Evolutionary conservation across 2,797 vertebrate genomes (phyloP).

Genomic region (Vipera ursinii): DNA sequence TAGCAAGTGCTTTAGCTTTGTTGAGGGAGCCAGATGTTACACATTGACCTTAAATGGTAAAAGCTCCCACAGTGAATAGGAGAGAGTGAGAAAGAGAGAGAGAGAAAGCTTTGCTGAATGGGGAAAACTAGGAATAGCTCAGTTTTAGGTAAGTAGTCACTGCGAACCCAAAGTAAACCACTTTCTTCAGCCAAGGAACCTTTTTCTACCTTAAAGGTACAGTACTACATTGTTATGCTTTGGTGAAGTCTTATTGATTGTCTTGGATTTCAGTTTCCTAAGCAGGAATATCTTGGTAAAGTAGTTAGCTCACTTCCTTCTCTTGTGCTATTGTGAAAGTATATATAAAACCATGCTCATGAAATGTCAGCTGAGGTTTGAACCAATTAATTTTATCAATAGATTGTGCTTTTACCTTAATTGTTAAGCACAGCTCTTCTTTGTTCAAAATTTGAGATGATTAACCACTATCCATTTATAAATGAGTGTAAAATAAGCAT

Average conservation of each 20-base stretch:
- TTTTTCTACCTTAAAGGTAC: conserved; percentile 84
- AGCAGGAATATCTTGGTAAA: conserved; percentile 22
- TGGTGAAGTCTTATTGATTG: conserved; percentile 43
- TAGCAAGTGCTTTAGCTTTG: conserved; percentile 71
- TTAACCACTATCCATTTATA: conserved; percentile 14
- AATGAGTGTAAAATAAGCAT: background rate
- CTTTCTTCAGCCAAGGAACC: conserved; percentile 66
- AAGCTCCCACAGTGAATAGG: conserved; percentile 93
- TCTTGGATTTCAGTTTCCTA: conserved; percentile 33
- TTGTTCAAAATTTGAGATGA: background rate
- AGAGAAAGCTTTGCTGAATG: conserved; percentile 83
- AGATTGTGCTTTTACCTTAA: conserved; percentile 15
- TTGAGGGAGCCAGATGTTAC: conserved; percentile 86
- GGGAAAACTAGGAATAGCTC: conserved; percentile 81
- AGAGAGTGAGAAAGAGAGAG: conserved; percentile 65
- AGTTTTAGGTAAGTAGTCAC: conserved; percentile 81
- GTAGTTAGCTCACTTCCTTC: conserved; percentile 13
- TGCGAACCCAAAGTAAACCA: conserved; percentile 76
- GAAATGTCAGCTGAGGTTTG: conserved; percentile 35
- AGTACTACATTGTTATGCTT: conserved; percentile 57
- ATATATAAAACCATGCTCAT: conserved; percentile 16
- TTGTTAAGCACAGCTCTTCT: conserved; percentile 10
- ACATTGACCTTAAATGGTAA: conserved; percentile 99
- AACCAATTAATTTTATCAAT: conserved; percentile 20
- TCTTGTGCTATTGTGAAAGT: conserved; percentile 26